Evolutionary conservation across 2,888 invertebrate species (phyloP), one percentile per base, ranked within the genome.

Genomic region (Limnephilus auricula): DNA sequence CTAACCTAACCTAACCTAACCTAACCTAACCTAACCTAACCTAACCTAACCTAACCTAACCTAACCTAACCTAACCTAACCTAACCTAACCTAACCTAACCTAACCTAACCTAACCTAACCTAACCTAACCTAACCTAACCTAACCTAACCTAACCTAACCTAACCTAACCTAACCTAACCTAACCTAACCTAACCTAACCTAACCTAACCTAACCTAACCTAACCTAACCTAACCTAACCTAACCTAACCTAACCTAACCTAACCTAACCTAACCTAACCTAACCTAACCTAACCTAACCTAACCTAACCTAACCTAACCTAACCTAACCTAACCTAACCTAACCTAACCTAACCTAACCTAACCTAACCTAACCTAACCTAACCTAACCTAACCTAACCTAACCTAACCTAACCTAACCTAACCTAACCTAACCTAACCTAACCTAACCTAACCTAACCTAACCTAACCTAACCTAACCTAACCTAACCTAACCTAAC

Each of bases 271-370:
- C 90, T 91, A 89, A 91, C 92, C 91, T 79, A 79, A n/a, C 79
- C 92, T 92, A 91, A 93, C 92, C 91, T 92, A 89, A 92, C 92
- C 91, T 92, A 87, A 92, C 92, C 89, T 91, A 92, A 92, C 92
- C 91, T 91, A 92, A 92, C 92, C 91, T 91, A 91, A 90, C 93
- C 90, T 83, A 82, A 82, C 83, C 45, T 83, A 83, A 83, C 89
- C 50, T 89, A 89, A 89, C 89, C 89, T 89, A 89, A 89, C 89
- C 89, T 89, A 89, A 89, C 89, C 89, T 89, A 89, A 89, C 89
- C 89, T 89, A 89, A 89, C 89, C 79, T 89, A 89, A 89, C 89
- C 89, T 89, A 89, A 89, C 89, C 65, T 78, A 89, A 87, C 89
- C 79, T 89, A 89, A 89, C 89, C 79, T 89, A 89, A 89, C 89